Conservation (phyloP, 2,113 vertebrate genomes). For the Ictidomys tridecemlineatus region DNA sequence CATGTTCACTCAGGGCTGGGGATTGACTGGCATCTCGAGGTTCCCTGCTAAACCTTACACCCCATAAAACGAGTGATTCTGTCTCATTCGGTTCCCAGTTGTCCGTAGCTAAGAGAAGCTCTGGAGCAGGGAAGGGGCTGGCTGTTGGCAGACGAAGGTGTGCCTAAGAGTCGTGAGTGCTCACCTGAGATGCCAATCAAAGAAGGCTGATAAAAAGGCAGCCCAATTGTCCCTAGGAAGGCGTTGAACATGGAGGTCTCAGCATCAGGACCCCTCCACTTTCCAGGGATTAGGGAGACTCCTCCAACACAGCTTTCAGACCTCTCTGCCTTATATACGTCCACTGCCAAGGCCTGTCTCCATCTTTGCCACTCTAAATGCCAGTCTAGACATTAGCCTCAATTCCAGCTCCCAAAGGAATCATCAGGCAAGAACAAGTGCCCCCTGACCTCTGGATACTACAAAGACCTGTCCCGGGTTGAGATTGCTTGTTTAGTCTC, state of each 20-base stretch:
- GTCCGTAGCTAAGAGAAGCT: background rate
- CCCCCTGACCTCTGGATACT: background rate
- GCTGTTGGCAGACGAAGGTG: accelerated
- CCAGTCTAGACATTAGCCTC: background rate
- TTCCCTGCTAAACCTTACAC: accelerated
- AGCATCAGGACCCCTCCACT: background rate
- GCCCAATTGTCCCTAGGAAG: too few relatives aligned
- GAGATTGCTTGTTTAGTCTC: background rate
- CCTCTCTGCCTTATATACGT: accelerated
- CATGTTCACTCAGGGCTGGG: accelerated
- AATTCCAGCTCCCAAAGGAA: background rate
- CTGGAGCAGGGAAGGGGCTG: accelerated
- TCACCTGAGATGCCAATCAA: accelerated
- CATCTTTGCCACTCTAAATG: background rate
- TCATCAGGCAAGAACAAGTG: too few relatives aligned
- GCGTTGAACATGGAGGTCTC: accelerated
- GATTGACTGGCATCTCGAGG: accelerated
- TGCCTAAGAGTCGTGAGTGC: background rate
- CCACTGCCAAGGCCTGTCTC: accelerated
- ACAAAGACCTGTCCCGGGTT: accelerated
- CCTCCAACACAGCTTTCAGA: too few relatives aligned
- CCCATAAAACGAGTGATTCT: accelerated
- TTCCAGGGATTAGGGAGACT: accelerated
- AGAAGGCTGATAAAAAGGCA: background rate
- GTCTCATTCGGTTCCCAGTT: accelerated